Percentiles rank a stretch among this genome's conserved stretches.
Conservation (phyloP, 2,113 vertebrate species). For the Sterna hirundo region DNA sequence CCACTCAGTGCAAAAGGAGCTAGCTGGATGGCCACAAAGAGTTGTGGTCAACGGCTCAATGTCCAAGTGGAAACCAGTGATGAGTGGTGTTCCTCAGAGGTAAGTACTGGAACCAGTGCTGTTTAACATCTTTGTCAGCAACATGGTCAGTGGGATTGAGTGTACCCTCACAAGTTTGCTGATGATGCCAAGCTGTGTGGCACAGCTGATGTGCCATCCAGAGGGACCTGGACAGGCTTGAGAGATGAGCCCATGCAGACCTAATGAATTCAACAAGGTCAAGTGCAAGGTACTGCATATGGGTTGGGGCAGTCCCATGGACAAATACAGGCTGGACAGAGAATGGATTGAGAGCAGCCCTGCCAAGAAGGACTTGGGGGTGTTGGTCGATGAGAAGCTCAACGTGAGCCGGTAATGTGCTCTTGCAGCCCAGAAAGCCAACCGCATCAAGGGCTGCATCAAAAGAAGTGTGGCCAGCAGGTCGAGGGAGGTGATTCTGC, state of each 20-base stretch:
- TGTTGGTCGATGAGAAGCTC: neutral
- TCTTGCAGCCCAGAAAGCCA: neutral
- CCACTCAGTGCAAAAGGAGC: neutral
- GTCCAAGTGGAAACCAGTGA: neutral
- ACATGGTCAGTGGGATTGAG: neutral
- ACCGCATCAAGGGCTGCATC: neutral
- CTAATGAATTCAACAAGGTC: neutral
- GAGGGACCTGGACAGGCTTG: neutral
- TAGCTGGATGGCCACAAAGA: neutral
- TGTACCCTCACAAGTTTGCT: neutral
- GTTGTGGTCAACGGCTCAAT: neutral
- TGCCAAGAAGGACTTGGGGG: neutral
- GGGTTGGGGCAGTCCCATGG: neutral
- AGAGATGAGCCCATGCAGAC: neutral
- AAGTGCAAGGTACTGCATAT: neutral
- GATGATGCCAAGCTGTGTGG: neutral
- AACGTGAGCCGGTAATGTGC: neutral
- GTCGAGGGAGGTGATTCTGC: neutral
- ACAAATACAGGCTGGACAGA: neutral
- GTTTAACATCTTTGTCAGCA: neutral
- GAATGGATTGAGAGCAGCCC: neutral
- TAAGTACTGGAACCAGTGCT: neutral
- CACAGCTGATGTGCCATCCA: neutral
- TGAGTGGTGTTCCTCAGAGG: neutral
- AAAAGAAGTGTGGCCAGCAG: neutral